Base-by-base conservation (phyloP, 2,888 invertebrate species). In the Sylvicola fuscatus region DNA sequence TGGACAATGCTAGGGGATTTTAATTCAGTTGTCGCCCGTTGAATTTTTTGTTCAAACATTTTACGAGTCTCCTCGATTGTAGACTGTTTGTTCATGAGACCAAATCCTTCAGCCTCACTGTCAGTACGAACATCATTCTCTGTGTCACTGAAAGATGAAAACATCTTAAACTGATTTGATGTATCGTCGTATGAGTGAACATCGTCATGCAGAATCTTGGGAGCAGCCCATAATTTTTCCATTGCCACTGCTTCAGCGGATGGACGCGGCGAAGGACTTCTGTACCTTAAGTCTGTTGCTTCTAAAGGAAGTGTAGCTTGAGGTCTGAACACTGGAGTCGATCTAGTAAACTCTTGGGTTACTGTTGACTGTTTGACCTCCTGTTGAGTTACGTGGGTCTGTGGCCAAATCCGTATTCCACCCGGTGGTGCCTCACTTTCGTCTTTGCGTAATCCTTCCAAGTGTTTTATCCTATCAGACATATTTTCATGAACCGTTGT, bases 221-320 rank as follows among this genome's bases (percentile, higher is more conserved):
- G 54, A 3, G 46, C 43, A 6, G 70, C 65, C 75, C 75, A 75
- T 1, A 72, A 56, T 49, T 71, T 74, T 43, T 75, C 73, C 74
- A 75, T 75, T 37, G 66, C 62, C 32, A 75, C 47, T 2, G 63
- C 74, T 48, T 75, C 70, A 1, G 66, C 64, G 3, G 74, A 73
- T 7, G 75, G 70, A 39, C 64, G 66, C 0, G 65, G 65, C 2
- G 64, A 62, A 2, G 56, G 57, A 35, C 64, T 51, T 11, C 60
- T 47, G 4, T 48, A 34, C 27, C 27, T 21, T 8, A 21, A 21
- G 8, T 21, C 21, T 6, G 4, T 21, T 8, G 21, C 8, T 8
- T 21, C 47, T n/a, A 54, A 47, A 15, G 49, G 47, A 14, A 49
- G 47, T 33, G 42, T 41, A 14, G 29, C 12, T 16, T 51, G 21